Evolutionary conservation across 2,888 invertebrate species (phyloP).

Genomic region (Drosophila ustulata): DNA sequence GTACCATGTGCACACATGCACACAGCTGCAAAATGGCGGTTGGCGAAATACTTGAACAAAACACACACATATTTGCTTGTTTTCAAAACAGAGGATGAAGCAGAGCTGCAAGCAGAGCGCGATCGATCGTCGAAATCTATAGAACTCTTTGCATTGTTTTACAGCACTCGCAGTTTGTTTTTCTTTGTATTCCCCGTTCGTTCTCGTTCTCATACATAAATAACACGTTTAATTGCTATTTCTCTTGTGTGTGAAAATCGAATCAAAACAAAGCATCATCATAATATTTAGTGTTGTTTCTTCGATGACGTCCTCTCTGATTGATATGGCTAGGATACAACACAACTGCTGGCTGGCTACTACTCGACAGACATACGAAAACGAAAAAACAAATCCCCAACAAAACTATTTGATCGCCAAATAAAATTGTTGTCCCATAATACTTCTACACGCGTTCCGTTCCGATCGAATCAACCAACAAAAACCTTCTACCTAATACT

Average conservation of each 20-base stretch:
- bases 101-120: constrained; percentile 14
- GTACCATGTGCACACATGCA: constrained; percentile 43
- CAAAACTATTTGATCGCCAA: constrained; percentile 58
- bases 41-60: constrained; percentile 17
- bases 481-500: constrained; percentile 82
- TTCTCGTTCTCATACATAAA: not conserved
- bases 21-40: constrained; percentile 53
- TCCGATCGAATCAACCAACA: constrained; percentile 64
- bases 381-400: constrained; percentile 41
- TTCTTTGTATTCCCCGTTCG: constrained; percentile 53
- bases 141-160: constrained; percentile 37
- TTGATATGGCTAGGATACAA: constrained; percentile 69
- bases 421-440: constrained; percentile 67
- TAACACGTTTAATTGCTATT: constrained; percentile 47
- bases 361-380: constrained; percentile 40
- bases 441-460: constrained; percentile 48
- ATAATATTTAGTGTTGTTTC: constrained; percentile 54
- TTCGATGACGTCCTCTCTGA: constrained; percentile 61
- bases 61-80: constrained; percentile 31
- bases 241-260: constrained; percentile 10
- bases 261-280: constrained; percentile 26
- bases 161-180: constrained; percentile 35
- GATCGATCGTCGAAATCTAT: constrained; percentile 23
- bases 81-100: constrained; percentile 31
- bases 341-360: constrained; percentile 62